Evolutionary conservation across 2,797 vertebrate species (phyloP), one percentile per base, ranked within the genome.

Genomic region (Picus viridis): DNA sequence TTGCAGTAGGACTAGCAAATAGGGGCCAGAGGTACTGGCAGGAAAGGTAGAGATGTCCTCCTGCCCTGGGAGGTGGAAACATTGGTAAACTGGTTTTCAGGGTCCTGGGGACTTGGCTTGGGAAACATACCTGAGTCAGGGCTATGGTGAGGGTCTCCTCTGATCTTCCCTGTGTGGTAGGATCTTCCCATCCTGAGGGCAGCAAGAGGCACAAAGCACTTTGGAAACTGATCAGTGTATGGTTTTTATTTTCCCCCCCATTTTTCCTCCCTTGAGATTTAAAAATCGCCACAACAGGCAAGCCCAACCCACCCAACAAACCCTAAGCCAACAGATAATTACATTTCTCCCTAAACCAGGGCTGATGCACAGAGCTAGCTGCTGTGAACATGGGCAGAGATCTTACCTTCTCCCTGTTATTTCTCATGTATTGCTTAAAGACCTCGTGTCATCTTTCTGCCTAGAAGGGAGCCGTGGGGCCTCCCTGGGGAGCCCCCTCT

Each of bases 321-420:
- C 41, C 58, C 45, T 1, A 70, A 73, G 9, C 68, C 58, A 80
- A 11, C 7, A 81, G 22, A 4, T 65, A 43, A 78, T 74, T 74
- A 6, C 4, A 1, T 64, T 77, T 76, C 70, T 73, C 24, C 53
- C 41, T 34, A 82, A 6, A 73, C 13, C 30, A 12, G 62, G 8
- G 5, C 41, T 4, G 1, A 41, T 0, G 1, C 1, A 0, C 45
- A 34, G 61, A 78, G 47, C 49, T 68, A 12, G 19, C 45, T 69
- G 41, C 83, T 29, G 9, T 9, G 65, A 45, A 20, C 1, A 0
- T 3, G 9, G 43, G 67, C 54, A 73, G 4, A 63, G 22, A 26
- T 83, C n/a, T 76, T 51, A 9, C 53, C 27, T 78, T 89, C 34
- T 70, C 26, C 26, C 4, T 14, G 16, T 65, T 63, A 29, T 61